Evolutionary conservation across 2,113 vertebrate species (phyloP), one percentile per base, ranked within the genome.

Genomic region (Clarias macrocephalus): DNA sequence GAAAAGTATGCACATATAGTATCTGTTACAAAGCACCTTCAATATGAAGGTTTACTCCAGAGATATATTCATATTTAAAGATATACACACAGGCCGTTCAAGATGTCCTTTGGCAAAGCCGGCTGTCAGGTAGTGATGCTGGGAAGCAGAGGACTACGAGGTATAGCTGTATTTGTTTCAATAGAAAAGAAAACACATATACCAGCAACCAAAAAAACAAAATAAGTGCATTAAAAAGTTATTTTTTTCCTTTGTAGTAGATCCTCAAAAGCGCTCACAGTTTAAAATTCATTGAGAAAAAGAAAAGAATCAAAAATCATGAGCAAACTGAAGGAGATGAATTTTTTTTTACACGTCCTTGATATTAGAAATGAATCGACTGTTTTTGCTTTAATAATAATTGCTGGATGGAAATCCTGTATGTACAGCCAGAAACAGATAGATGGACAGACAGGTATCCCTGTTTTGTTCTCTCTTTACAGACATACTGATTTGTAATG

Each of bases 1-100:
- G 85, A 88, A 87, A 89, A 88, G 91, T 92, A 93, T 94, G 89
- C 95, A 94, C 94, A 95, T 93, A 92, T 88, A 48, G 92, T 93
- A 91, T 92, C 93, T 90, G 92, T 89, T 94, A 94, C 90, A 93
- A 90, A 91, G 93, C 94, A 95, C 95, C 95, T 96, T 96, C 95
- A 96, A 96, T 96, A 96, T 96, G 95, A 96, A 96, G 95, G 94
- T 94, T 94, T 95, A 94, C 95, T 92, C 93, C 91, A 94, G 91
- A 94, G 91, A 94, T 95, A 94, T 93, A 93, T 92, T 94, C 85
- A 92, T 94, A 94, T 93, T 93, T 93, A 94, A 93, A 94, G 93
- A 94, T 95, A 94, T 93, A 95, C 92, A 93, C 30, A 30, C 88
- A 91, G 91, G 91, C 66, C 89, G 84, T 88, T 88, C 89, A 33